Evolutionary conservation across 2,888 invertebrate genomes (phyloP).

Genomic region (Ophion slaviceki): DNA sequence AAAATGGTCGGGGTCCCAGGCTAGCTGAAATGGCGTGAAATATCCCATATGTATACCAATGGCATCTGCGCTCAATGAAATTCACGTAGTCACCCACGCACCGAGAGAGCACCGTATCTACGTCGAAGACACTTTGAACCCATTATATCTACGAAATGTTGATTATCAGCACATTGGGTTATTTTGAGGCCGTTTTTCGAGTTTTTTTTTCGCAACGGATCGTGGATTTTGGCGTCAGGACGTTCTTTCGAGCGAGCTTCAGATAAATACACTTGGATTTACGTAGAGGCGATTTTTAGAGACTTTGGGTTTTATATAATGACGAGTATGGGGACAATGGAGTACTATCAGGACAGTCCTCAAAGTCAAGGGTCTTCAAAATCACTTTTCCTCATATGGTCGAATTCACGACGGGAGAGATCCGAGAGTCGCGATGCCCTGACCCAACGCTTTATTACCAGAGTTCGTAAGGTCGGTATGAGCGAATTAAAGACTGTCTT

Average conservation of each 20-base stretch:
- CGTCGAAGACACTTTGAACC: neutral
- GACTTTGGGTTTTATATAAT: neutral
- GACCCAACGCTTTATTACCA: conserved; percentile 51
- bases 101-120: neutral
- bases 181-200: no score
- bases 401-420: conserved; percentile 9
- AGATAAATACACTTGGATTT: neutral
- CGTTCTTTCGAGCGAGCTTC: no score
- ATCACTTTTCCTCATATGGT: neutral
- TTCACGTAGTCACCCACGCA: conserved; percentile 52
- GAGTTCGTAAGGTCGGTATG: conserved; percentile 61
- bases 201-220: no score
- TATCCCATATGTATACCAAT: neutral
- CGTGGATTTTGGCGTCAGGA: no score
- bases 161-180: no score
- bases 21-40: no score
- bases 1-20: no score
- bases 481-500: conserved; percentile 50
- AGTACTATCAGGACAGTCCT: neutral
- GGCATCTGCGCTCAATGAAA: conserved; percentile 27
- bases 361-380: neutral
- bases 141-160: no score
- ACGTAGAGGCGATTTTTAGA: neutral
- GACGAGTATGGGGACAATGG: neutral
- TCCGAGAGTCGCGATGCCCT: conserved; percentile 34